phyloP scores from a whole-genome alignment of 2,113 vertebrate genomes.

The Epinephelus moara region DNA sequence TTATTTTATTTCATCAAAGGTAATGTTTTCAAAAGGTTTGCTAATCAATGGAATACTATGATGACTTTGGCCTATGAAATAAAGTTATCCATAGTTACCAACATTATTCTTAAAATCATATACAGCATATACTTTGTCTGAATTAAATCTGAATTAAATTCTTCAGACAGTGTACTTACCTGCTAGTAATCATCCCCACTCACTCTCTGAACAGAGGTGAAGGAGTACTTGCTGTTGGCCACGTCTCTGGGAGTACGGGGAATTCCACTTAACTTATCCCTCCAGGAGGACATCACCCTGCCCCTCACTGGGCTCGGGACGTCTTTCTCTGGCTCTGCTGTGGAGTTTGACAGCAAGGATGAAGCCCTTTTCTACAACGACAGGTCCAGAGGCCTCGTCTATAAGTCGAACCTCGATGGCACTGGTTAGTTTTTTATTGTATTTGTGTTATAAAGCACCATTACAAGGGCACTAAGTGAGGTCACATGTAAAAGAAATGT shows the following conservation, averaged over 20 bases:
- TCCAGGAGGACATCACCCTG: conserved; percentile 80
- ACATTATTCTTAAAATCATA: too few species aligned
- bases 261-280: conserved; percentile 76
- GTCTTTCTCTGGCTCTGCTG: conserved; percentile 71
- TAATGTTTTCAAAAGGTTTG: background rate
- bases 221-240: conserved; percentile 77
- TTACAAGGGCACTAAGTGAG: background rate
- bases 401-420: conserved; percentile 79
- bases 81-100: too few species aligned
- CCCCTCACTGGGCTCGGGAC: conserved; percentile 71
- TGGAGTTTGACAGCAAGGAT: conserved; percentile 78
- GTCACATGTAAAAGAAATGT: background rate
- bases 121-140: background rate
- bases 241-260: conserved; percentile 72
- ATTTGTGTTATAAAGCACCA: background rate
- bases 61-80: background rate
- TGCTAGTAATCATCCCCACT: background rate
- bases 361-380: conserved; percentile 77
- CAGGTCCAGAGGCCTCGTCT: conserved; percentile 72
- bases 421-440: conserved; percentile 64
- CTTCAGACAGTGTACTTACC: background rate
- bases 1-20: background rate
- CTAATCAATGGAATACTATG: background rate
- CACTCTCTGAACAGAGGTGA: conserved; percentile 73
- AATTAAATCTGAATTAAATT: background rate